These are phyloP conservation scores for Molorchus minor DNA, from an alignment of 2,888 invertebrate genomes.

Conservation along the genomic window DNA sequence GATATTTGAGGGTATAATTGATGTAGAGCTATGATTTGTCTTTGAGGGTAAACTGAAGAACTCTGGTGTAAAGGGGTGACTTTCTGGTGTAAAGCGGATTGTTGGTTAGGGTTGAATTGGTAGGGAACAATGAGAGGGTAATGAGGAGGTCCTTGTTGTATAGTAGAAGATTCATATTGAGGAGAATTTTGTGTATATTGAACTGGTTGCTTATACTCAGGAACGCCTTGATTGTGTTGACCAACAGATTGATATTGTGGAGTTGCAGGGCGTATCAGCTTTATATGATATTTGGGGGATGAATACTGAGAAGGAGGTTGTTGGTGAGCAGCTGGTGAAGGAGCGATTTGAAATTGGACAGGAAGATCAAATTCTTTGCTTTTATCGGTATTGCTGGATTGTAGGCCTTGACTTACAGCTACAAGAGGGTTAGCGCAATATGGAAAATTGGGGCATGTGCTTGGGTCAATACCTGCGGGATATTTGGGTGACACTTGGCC, in stretches of 20 bases:
- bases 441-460: constrained; percentile 55
- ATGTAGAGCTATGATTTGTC: no score
- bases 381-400: not conserved
- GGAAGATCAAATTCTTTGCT: not conserved
- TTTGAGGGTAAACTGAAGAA: no score
- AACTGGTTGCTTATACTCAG: no score
- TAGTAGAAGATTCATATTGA: no score
- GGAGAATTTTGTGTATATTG: no score
- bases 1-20: no score
- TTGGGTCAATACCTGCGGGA: constrained; percentile 53
- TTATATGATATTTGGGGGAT: not conserved
- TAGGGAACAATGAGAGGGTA: no score
- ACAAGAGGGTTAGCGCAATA: constrained; percentile 52
- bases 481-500: constrained; percentile 52
- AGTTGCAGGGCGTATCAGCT: constrained; percentile 23
- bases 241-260: constrained; percentile 34
- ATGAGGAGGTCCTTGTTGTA: no score
- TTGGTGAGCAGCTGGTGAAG: not conserved
- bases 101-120: no score
- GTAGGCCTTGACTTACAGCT: constrained; percentile 41
- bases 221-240: no score
- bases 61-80: no score
- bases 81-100: no score
- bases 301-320: not conserved
- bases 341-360: not conserved